These are phyloP conservation scores for Sebastes itinus DNA, from an alignment of 2,797 vertebrate genomes.

Conservation along the genomic window DNA sequence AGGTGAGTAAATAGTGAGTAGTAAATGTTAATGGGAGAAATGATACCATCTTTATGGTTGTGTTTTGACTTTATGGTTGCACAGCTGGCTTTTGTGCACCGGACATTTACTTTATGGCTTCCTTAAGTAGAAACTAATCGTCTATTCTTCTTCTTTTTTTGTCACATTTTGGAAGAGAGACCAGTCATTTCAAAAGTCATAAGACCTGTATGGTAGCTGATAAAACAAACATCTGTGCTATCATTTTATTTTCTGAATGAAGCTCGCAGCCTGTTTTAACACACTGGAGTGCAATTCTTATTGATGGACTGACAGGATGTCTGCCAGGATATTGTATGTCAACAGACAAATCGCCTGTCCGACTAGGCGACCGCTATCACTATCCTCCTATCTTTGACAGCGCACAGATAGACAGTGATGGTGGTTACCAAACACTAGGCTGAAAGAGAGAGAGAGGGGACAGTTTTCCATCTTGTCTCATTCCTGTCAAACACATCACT, in stretches of 20 bases:
- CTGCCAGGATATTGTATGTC: slow-evolving; percentile 25
- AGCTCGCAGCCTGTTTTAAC: background rate
- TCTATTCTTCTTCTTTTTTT: background rate
- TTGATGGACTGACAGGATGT: slow-evolving; percentile 28
- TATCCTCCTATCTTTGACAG: background rate
- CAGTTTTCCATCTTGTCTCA: background rate
- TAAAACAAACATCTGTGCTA: background rate
- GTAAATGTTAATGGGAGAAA: slow-evolving; percentile 42
- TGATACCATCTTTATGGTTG: slow-evolving; percentile 41
- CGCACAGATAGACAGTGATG: background rate
- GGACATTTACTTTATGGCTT: slow-evolving; percentile 18
- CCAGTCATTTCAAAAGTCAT: background rate
- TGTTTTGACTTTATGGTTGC: slow-evolving; percentile 26
- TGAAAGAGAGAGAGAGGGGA: background rate
- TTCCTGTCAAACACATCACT: slow-evolving; percentile 1
- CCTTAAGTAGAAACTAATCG: background rate
- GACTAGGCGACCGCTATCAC: background rate
- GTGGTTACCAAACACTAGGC: background rate
- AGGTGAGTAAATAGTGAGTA: slow-evolving; percentile 31
- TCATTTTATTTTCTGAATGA: background rate
- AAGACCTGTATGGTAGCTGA: background rate
- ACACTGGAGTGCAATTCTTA: background rate
- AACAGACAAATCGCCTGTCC: slow-evolving; percentile 3
- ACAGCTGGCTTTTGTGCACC: background rate
- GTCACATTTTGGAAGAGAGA: background rate